These are phyloP conservation scores for Chionis minor DNA, from an alignment of 2,113 vertebrate genomes.

Conservation along the genomic window DNA sequence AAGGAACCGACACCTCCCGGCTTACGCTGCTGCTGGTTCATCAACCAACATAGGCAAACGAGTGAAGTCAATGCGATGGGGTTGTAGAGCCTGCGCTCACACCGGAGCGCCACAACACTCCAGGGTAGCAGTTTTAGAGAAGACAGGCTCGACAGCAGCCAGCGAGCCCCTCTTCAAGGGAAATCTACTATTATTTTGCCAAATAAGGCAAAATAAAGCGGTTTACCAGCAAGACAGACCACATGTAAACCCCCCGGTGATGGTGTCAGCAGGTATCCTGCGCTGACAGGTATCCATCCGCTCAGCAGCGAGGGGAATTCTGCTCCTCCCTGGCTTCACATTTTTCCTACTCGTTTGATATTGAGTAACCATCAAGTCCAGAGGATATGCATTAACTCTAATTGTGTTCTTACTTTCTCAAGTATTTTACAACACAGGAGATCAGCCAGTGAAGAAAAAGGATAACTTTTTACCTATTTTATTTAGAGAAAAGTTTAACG, in stretches of 20 bases:
- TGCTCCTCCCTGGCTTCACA: not conserved
- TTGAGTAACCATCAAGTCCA: not conserved
- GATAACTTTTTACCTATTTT: not conserved
- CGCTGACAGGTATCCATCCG: accelerated
- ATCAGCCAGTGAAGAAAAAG: not conserved
- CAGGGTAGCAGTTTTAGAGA: not conserved
- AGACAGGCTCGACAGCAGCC: accelerated
- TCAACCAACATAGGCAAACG: accelerated
- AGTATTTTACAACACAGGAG: not conserved
- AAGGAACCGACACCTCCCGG: not conserved
- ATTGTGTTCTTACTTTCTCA: not conserved
- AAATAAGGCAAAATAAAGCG: not conserved
- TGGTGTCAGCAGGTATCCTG: accelerated
- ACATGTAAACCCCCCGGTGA: not conserved
- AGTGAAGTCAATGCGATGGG: accelerated
- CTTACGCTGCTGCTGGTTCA: not conserved
- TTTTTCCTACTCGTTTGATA: not conserved
- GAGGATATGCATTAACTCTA: not conserved
- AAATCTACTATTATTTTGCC: not conserved
- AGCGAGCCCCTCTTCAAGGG: not conserved
- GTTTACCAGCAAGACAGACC: not conserved
- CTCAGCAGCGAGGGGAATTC: not conserved
- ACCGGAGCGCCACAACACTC: not conserved
- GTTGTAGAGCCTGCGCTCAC: not conserved
- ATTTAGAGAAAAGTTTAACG: not conserved